These are phyloP conservation scores for Uria lomvia DNA, from an alignment of 2,113 vertebrate species.

Conservation along the genomic window DNA sequence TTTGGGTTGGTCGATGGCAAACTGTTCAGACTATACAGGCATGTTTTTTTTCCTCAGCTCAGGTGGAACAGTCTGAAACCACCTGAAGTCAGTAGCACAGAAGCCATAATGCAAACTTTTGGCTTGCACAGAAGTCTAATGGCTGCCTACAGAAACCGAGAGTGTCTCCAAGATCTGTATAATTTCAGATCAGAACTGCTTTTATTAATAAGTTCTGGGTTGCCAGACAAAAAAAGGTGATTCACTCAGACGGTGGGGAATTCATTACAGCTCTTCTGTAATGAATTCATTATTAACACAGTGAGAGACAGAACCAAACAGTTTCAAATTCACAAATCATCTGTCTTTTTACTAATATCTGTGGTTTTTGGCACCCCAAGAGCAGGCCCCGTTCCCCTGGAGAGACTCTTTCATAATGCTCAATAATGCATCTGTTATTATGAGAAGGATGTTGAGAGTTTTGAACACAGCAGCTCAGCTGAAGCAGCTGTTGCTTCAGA, in stretches of 20 bases:
- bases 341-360: conserved; percentile 60
- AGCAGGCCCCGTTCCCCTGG: conserved; percentile 29
- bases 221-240: not conserved
- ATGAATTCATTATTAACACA: conserved; percentile 56
- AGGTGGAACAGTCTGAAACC: not conserved
- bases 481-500: conserved; percentile 62
- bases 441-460: conserved; percentile 57
- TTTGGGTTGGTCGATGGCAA: fast-evolving
- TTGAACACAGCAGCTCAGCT: conserved; percentile 39
- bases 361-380: conserved; percentile 49
- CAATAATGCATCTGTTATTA: conserved; percentile 61
- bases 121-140: not conserved
- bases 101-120: not conserved
- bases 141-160: not conserved
- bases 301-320: conserved; percentile 40
- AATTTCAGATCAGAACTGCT: not conserved
- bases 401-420: conserved; percentile 51
- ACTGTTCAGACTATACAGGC: not conserved
- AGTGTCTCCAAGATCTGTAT: not conserved
- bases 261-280: not conserved
- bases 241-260: not conserved
- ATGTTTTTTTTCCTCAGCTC: not conserved
- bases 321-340: conserved; percentile 64
- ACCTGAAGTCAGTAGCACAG: not conserved
- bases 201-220: not conserved